Percentiles rank a stretch among this genome's conserved stretches.
Evolutionary conservation across 2,888 invertebrate species (phyloP).

Genomic region (Ophion slaviceki): DNA sequence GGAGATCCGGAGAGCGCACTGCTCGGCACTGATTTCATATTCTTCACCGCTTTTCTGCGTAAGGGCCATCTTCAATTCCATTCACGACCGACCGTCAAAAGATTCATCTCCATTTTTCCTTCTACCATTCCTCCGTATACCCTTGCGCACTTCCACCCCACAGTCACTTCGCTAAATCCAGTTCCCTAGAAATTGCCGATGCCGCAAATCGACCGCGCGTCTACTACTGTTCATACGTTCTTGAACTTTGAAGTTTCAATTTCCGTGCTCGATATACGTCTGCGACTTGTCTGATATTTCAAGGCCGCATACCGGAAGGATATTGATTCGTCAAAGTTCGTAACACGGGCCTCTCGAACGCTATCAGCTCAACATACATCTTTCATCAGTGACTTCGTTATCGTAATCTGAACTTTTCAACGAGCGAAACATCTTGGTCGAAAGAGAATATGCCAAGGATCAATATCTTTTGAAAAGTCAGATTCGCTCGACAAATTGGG

Average conservation of each 20-base stretch:
- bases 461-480: background rate
- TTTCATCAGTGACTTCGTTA: background rate
- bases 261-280: background rate
- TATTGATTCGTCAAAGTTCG: background rate
- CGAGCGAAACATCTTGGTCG: background rate
- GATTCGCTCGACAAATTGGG: background rate
- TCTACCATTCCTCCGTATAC: background rate
- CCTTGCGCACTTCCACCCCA: background rate
- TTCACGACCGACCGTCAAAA: background rate
- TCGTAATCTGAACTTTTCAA: background rate
- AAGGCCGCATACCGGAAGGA: background rate
- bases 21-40: constrained; percentile 96
- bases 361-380: background rate
- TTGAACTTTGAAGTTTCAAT: background rate
- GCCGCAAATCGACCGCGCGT: background rate
- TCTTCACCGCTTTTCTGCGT: constrained; percentile 96
- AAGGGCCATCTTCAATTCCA: constrained; percentile 73
- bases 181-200: background rate
- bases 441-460: background rate
- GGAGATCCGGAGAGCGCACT: constrained; percentile 91
- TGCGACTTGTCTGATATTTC: background rate
- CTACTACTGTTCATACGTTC: background rate
- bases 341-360: background rate
- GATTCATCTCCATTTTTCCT: background rate
- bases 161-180: background rate